These are phyloP conservation scores for Parnassius smintheus DNA, from an alignment of 2,888 invertebrate genomes.

Conservation along the genomic window DNA sequence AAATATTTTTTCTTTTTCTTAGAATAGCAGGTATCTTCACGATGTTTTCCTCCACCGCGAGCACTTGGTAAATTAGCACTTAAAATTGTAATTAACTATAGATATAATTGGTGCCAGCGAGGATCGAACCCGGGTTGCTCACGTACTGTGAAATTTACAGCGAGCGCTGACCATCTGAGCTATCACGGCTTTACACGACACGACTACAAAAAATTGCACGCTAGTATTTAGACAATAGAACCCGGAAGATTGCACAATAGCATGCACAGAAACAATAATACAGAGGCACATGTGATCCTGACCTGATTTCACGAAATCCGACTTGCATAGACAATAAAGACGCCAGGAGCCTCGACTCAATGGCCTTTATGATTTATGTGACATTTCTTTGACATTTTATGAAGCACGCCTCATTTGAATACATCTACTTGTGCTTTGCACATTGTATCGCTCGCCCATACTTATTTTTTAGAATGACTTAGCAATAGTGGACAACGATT, in stretches of 20 bases:
- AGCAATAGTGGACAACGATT: conserved; percentile 50
- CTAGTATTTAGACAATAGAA: conserved; percentile 55
- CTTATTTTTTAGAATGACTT: conserved; percentile 61
- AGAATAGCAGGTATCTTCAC: too few relatives aligned
- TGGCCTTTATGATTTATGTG: conserved; percentile 76
- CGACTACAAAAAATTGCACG: conserved; percentile 58
- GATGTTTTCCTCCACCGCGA: too few relatives aligned
- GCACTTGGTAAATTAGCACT: too few relatives aligned
- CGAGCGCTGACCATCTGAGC: too few relatives aligned
- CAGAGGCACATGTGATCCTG: conserved; percentile 77
- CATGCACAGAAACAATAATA: conserved; percentile 46
- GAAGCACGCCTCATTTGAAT: conserved; percentile 77
- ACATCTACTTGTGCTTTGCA: conserved; percentile 72
- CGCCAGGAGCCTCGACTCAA: conserved; percentile 64
- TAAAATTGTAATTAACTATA: too few relatives aligned
- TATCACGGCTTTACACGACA: too few relatives aligned
- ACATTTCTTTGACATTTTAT: conserved; percentile 74
- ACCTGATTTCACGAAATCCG: conserved; percentile 69
- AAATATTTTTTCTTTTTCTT: too few relatives aligned
- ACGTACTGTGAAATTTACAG: too few relatives aligned
- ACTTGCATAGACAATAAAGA: conserved; percentile 55
- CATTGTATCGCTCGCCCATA: conserved; percentile 67
- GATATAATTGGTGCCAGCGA: too few relatives aligned
- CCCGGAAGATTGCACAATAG: conserved; percentile 76
- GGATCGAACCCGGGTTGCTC: too few relatives aligned